Conservation (phyloP, 2,888 invertebrate species). For the Brenthis hecate region DNA sequence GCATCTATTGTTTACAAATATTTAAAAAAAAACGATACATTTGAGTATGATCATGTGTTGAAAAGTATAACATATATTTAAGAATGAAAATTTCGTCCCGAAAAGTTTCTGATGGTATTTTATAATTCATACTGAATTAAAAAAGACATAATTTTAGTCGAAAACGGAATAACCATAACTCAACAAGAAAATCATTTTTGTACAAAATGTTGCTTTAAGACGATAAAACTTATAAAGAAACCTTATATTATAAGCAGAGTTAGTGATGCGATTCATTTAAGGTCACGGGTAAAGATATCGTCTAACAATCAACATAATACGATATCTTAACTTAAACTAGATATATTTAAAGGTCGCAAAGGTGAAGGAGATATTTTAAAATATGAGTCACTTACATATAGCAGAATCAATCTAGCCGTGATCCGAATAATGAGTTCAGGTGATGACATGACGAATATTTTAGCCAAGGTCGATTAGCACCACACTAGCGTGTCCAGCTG, state of each 20-base stretch:
- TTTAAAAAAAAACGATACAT: no score
- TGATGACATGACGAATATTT: slow-evolving; percentile 50
- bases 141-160: no score
- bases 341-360: not conserved
- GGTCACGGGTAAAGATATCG: slow-evolving; percentile 4
- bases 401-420: slow-evolving; percentile 49
- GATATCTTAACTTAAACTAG: not conserved
- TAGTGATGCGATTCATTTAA: slow-evolving; percentile 12
- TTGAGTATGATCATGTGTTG: no score
- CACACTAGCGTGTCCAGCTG: slow-evolving; percentile 54
- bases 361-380: slow-evolving; percentile 11
- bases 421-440: slow-evolving; percentile 51
- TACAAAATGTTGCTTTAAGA: not conserved
- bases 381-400: slow-evolving; percentile 52
- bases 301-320: slow-evolving; percentile 6
- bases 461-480: slow-evolving; percentile 52
- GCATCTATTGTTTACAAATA: no score
- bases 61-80: no score
- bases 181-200: not conserved
- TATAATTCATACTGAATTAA: no score
- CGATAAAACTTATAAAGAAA: not conserved
- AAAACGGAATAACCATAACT: not conserved
- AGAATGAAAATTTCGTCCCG: no score
- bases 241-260: slow-evolving; percentile 10
- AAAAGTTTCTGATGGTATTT: no score